phyloP scores from a whole-genome alignment of 1,140 invertebrate species.

The Bradynema listronoti region DNA sequence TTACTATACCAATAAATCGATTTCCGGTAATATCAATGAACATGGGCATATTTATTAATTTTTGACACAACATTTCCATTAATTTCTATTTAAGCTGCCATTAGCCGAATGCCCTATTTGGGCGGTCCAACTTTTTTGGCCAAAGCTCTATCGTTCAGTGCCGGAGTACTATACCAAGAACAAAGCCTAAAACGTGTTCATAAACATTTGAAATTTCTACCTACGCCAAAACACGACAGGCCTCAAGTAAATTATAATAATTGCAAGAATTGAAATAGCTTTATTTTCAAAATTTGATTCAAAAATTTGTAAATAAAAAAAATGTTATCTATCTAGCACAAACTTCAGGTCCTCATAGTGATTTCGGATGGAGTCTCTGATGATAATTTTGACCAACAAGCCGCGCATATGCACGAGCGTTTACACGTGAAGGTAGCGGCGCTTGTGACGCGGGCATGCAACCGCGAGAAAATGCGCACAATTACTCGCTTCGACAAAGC shows the following conservation, averaged over 20 bases:
- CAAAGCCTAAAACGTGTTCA: constrained; percentile 49
- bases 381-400: constrained; percentile 48
- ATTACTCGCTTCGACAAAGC: constrained; percentile 51
- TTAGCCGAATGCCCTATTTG: constrained; percentile 44
- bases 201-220: constrained; percentile 35
- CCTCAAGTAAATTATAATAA: constrained; percentile 34
- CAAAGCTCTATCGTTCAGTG: constrained; percentile 49
- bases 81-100: constrained; percentile 31
- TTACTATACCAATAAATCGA: constrained; percentile 15
- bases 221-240: constrained; percentile 48
- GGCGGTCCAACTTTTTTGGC: constrained; percentile 51
- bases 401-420: constrained; percentile 43
- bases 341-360: constrained; percentile 43
- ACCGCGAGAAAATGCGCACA: constrained; percentile 44
- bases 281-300: constrained; percentile 7
- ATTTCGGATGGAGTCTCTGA: constrained; percentile 50
- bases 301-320: not conserved
- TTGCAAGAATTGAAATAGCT: constrained; percentile 18
- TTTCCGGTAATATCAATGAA: constrained; percentile 7
- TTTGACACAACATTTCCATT: not conserved
- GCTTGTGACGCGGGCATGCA: constrained; percentile 46
- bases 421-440: constrained; percentile 43
- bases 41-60: not conserved
- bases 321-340: not conserved
- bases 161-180: constrained; percentile 49